phyloP scores from a whole-genome alignment of 2,797 vertebrate genomes.

The Atherinosoma microstoma region DNA sequence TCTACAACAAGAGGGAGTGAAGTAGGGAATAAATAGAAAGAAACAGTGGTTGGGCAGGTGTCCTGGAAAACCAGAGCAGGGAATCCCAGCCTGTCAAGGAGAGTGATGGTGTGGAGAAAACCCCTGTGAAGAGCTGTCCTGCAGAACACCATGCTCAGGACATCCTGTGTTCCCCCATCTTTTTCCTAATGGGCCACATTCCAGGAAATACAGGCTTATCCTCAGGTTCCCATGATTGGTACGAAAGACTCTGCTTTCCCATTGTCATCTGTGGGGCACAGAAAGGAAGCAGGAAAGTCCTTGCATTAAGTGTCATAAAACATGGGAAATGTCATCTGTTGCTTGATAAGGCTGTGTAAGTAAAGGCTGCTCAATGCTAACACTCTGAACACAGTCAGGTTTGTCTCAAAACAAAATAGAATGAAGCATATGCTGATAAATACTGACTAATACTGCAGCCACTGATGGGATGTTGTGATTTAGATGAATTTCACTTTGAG shows the following conservation, averaged over 20 bases:
- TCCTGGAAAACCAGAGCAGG: slow-evolving; percentile 67
- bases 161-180: slow-evolving; percentile 71
- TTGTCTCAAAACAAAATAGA: too few relatives aligned
- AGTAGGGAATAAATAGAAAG: not conserved
- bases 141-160: slow-evolving; percentile 56
- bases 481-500: not conserved
- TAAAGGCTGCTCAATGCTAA: not conserved
- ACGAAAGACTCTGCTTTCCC: slow-evolving; percentile 69
- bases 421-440: not conserved
- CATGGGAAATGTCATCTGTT: slow-evolving; percentile 61
- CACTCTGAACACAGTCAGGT: not conserved
- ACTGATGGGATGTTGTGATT: not conserved
- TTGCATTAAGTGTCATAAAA: slow-evolving; percentile 61
- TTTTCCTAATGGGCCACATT: slow-evolving; percentile 71
- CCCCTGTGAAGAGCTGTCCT: slow-evolving; percentile 61
- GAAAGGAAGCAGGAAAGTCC: slow-evolving; percentile 67
- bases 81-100: slow-evolving; percentile 61
- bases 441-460: not conserved
- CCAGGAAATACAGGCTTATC: slow-evolving; percentile 77
- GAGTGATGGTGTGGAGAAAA: slow-evolving; percentile 67
- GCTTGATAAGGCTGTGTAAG: slow-evolving; percentile 22
- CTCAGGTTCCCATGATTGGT: slow-evolving; percentile 72
- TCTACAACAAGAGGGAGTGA: not conserved
- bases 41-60: slow-evolving; percentile 38
- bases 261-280: slow-evolving; percentile 69